Base-by-base conservation (phyloP, 2,113 vertebrate species). In the Delphinus delphis region DNA sequence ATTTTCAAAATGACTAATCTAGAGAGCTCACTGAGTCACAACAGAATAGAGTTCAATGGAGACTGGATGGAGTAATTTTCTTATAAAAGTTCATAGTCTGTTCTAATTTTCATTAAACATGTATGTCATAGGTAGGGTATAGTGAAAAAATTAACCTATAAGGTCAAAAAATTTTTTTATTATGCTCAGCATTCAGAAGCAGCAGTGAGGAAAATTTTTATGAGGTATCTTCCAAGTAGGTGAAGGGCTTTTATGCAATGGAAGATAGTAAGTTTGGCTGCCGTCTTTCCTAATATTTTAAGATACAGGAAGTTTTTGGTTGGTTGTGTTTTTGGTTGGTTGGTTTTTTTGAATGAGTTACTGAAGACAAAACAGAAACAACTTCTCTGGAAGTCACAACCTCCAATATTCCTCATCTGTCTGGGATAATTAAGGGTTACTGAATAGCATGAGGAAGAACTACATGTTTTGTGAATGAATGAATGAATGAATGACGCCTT, bases 11-110 rank as follows among this genome's bases (percentile, higher is more conserved):
- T 50, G 31, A 77, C 41, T 58, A 20, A 90, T 68, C 26, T 11
- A 44, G 11, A 96, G 18, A 93, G n/a, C 9, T 91, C 23, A 25
- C 77, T 47, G 26, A 97, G 87, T 74, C 41, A 95, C 62, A 95
- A 96, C 8, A 67, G 38, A 95, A 86, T 9, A 81, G 31, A 17
- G 5, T 53, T 81, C 73, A 92, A 18, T 38, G 58, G 33, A 93
- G 8, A 76, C 0, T 91, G 33, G 38, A 55, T 65, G 74, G 13
- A 77, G 17, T 67, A 15, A 89, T 55, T 92, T 67, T 82, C 63
- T 84, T 92, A 81, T 20, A 68, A 50, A 60, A 47, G n/a, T 26
- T 38, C 68, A 18, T 7, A 58, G 26, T 71, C 38, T 93, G 23
- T 67, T 26, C 15, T 36, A 60, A 92, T 92, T 94, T 90, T 86